Conservation (phyloP, 2,113 vertebrate genomes). For the Nothobranchius kuhntae region DNA sequence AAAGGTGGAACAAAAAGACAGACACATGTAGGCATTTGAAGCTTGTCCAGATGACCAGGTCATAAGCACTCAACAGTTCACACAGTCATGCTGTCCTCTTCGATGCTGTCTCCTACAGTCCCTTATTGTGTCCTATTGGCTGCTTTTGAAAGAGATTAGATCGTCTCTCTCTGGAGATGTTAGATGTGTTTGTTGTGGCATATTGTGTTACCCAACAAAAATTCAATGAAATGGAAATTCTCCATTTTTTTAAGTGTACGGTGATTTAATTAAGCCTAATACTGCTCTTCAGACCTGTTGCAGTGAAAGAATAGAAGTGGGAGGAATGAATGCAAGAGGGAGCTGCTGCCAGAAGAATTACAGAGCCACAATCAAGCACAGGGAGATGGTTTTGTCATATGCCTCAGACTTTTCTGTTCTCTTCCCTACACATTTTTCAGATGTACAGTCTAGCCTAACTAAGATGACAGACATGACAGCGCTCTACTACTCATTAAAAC, state of each 20-base stretch:
- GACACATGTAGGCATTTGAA: constrained; percentile 34
- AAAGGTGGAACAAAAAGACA: constrained; percentile 32
- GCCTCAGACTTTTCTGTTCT: neutral
- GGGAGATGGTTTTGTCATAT: constrained; percentile 35
- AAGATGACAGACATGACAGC: constrained; percentile 9
- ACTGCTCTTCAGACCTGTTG: constrained; percentile 53
- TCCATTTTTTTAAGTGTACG: constrained; percentile 23
- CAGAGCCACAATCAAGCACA: constrained; percentile 32
- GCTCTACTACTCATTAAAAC: neutral
- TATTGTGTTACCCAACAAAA: constrained; percentile 37
- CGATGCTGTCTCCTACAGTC: constrained; percentile 17
- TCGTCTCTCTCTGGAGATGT: constrained; percentile 39
- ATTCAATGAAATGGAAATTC: constrained; percentile 47
- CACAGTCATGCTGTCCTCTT: constrained; percentile 30
- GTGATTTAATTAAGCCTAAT: constrained; percentile 59
- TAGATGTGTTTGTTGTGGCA: constrained; percentile 11
- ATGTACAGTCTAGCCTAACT: constrained; percentile 18
- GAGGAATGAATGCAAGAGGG: constrained; percentile 52
- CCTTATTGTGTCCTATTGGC: constrained; percentile 52
- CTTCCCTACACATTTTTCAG: constrained; percentile 9
- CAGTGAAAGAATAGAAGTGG: constrained; percentile 55
- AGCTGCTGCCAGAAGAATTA: constrained; percentile 61
- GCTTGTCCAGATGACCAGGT: constrained; percentile 55
- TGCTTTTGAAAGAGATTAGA: constrained; percentile 53
- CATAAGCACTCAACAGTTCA: constrained; percentile 66